phyloP scores from a whole-genome alignment of 2,113 vertebrate species.

The Chlamydotis undulata region DNA sequence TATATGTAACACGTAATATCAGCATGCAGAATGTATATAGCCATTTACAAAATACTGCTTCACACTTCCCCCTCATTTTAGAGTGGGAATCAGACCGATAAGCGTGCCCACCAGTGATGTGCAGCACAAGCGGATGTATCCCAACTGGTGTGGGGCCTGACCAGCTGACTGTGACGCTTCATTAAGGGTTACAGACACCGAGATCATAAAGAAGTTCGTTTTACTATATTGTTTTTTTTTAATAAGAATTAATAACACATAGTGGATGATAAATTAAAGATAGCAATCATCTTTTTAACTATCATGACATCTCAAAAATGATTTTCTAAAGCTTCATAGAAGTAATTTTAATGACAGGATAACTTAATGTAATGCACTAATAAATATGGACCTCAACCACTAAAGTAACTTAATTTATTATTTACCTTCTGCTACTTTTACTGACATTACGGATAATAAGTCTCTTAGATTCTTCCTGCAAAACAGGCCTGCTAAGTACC shows the following conservation, averaged over 20 bases:
- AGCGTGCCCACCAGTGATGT: background rate
- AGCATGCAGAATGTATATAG: background rate
- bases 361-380: background rate
- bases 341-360: background rate
- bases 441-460: background rate
- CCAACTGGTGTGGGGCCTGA: background rate
- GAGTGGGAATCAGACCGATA: background rate
- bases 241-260: background rate
- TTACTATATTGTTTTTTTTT: background rate
- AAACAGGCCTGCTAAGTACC: background rate
- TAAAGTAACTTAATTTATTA: background rate
- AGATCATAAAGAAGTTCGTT: background rate
- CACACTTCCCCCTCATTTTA: background rate
- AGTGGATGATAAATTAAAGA: background rate
- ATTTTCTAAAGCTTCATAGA: background rate
- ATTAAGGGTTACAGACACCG: background rate
- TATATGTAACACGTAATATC: background rate
- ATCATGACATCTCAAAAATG: background rate
- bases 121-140: background rate
- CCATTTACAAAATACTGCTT: background rate
- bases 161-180: background rate
- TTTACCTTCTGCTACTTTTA: background rate
- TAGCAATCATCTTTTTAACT: background rate
- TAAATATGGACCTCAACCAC: background rate
- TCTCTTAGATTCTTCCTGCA: background rate